phyloP scores from a whole-genome alignment of 2,888 invertebrate genomes.

The Ochropacha duplaris region DNA sequence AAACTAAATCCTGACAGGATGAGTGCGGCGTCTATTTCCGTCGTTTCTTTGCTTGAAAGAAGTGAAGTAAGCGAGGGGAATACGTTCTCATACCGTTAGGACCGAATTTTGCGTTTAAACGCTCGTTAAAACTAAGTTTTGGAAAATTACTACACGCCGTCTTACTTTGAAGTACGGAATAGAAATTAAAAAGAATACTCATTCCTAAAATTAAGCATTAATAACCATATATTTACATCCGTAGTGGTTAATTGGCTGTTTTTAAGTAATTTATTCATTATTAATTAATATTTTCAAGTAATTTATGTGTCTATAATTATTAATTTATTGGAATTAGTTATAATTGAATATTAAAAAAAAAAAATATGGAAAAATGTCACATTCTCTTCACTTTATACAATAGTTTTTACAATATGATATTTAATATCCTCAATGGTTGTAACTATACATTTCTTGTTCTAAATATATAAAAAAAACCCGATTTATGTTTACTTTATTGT shows the following conservation, averaged over 20 bases:
- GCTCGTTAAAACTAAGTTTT: constrained; percentile 34
- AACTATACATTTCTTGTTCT: constrained; percentile 84
- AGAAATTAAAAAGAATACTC: constrained; percentile 68
- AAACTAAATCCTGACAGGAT: constrained; percentile 24
- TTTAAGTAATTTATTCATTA: constrained; percentile 77
- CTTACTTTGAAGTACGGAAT: constrained; percentile 56
- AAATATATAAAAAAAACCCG: constrained; percentile 82
- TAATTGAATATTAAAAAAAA: constrained; percentile 60
- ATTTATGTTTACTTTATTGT: constrained; percentile 46
- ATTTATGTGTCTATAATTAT: constrained; percentile 82
- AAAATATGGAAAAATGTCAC: constrained; percentile 76
- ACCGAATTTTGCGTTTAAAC: constrained; percentile 11
- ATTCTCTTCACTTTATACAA: constrained; percentile 83
- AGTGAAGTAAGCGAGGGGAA: background rate
- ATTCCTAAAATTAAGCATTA: constrained; percentile 78
- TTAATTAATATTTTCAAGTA: constrained; percentile 75
- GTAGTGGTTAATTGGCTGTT: constrained; percentile 81
- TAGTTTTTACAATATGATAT: constrained; percentile 84
- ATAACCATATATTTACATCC: constrained; percentile 79
- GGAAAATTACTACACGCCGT: constrained; percentile 57
- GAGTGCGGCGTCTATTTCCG: background rate
- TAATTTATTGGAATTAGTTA: constrained; percentile 80
- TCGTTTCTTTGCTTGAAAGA: background rate
- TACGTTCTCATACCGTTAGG: background rate
- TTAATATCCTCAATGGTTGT: constrained; percentile 84